Base-by-base conservation (phyloP, 2,888 invertebrate genomes). In the Philopedon plagiatum region DNA sequence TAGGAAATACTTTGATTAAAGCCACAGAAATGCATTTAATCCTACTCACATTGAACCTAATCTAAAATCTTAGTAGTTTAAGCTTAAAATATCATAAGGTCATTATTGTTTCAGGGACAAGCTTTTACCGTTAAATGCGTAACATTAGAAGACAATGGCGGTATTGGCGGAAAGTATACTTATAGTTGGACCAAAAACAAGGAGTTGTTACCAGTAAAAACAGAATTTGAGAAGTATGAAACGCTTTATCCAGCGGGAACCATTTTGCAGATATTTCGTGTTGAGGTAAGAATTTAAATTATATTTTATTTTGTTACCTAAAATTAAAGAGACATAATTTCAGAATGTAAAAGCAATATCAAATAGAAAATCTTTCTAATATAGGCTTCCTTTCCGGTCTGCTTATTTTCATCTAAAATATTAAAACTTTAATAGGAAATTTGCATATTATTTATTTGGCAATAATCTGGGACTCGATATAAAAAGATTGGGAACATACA, bases 171-270 rank as follows among this genome's bases (percentile, higher is more conserved):
- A 0, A 90, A 89, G 37, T 87, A 93, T 64, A 95, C 94, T 3
- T 95, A 94, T 82, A 94, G 93, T 80, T 95, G 95, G 95, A 92
- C 93, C 0, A 91, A 93, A 76, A 94, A 94, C 80, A 90, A 91
- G 67, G 91, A 90, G 8, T 86, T 95, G 11, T 88, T 95, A 19
- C 92, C 92, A 54, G 88, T 94, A 71, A 90, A 90, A 61, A 92
- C 93, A 0, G 92, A 91, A 5, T 88, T 89, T n/a, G 93, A 93
- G 79, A 92, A 93, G 78, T 94, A 94, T 91, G 95, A 95, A 82
- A 94, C 95, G 80, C 87, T 95, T 23, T 93, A 91, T 83, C 95
- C 95, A 0, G 91, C 93, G 69, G 95, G 95, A 7, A 94, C 93
- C 80, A 92, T 95, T 64, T 86, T 95, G 4, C 93, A 93, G 81